Conservation (phyloP, 2,797 vertebrate genomes). For the Lacerta agilis region DNA sequence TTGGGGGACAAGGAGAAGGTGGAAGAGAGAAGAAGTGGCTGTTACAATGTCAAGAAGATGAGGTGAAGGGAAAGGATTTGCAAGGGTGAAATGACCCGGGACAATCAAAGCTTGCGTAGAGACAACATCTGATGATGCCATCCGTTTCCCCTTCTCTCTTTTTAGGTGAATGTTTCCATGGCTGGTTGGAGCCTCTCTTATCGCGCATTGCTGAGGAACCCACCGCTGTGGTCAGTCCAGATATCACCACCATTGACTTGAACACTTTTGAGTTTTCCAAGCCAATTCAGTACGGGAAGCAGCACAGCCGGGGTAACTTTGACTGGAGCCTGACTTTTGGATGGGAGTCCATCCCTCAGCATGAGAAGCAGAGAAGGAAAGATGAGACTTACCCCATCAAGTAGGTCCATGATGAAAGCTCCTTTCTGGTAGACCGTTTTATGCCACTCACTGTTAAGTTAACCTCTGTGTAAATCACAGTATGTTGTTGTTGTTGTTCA, state of each 20-base stretch:
- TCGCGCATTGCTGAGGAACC: constrained; percentile 90
- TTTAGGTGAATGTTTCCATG: constrained; percentile 93
- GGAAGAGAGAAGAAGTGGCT: neutral
- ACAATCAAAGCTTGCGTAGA: neutral
- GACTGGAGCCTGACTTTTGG: constrained; percentile 95
- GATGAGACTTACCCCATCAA: constrained; percentile 96
- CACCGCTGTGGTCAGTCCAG: constrained; percentile 91
- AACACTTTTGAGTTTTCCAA: constrained; percentile 89
- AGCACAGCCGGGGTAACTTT: constrained; percentile 92
- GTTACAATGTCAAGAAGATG: neutral
- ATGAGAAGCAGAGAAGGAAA: constrained; percentile 84
- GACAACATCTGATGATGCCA: neutral
- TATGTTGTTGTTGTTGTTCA: too few species aligned
- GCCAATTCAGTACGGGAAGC: constrained; percentile 79
- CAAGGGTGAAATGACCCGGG: neutral
- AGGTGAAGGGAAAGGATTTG: neutral
- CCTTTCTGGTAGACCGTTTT: too few species aligned
- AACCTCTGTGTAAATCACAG: too few species aligned
- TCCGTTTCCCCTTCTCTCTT: neutral
- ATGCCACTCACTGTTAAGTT: too few species aligned
- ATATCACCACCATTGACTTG: constrained; percentile 92
- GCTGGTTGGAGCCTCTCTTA: constrained; percentile 94
- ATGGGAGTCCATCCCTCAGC: constrained; percentile 87
- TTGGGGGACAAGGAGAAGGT: neutral
- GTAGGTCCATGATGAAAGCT: constrained; percentile 74